Percentiles rank a stretch among this genome's conserved stretches.
Conservation (phyloP, 1,140 invertebrate species). For the Whitmania pigra region DNA sequence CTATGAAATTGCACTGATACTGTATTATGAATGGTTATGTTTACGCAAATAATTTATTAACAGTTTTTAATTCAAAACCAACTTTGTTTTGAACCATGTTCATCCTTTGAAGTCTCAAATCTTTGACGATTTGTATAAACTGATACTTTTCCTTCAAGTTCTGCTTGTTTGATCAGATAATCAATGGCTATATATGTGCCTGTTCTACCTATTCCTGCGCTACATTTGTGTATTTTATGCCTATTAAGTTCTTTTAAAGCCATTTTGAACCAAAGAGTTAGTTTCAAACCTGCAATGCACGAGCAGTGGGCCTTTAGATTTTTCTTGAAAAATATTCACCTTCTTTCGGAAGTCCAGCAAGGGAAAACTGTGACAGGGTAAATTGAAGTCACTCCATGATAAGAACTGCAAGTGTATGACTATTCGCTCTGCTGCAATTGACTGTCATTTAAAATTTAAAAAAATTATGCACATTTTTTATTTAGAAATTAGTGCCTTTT, state of each 20-base stretch:
- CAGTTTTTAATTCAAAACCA: no score
- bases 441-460: not conserved
- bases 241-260: no score
- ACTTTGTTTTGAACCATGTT: no score
- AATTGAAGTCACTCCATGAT: not conserved
- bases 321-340: not conserved
- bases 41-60: no score
- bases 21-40: no score
- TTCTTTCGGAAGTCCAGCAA: not conserved
- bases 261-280: not conserved
- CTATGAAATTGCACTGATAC: no score
- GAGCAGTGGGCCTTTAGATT: not conserved
- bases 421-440: not conserved
- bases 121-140: not conserved
- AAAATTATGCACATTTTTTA: no score
- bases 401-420: not conserved
- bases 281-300: not conserved
- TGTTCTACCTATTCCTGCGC: constrained; percentile 14
- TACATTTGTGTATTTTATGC: not conserved
- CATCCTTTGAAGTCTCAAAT: not conserved
- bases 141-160: not conserved
- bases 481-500: no score
- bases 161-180: constrained; percentile 5
- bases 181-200: no score
- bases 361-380: not conserved